Evolutionary conservation across 1,140 invertebrate genomes (phyloP).

Genomic region (Aphaenogaster ashmeadi): DNA sequence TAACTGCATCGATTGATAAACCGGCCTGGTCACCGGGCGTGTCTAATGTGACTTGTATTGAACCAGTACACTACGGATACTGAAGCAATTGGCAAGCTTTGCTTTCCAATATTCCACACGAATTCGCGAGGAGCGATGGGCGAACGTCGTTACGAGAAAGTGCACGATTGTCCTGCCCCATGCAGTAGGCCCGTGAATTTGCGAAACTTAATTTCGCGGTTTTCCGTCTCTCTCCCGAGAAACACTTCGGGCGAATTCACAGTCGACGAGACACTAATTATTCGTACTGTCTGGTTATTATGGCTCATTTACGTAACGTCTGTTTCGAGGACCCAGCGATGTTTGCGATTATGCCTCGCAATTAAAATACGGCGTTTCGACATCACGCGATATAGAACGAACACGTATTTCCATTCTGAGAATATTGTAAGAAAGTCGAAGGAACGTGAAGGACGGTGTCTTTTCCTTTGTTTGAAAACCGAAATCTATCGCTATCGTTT

Average conservation of each 20-base stretch:
- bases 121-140: conserved; percentile 21
- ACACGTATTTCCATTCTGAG: background rate
- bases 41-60: conserved; percentile 28
- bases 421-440: background rate
- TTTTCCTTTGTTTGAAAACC: background rate
- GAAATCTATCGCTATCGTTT: background rate
- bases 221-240: conserved; percentile 11
- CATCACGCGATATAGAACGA: background rate
- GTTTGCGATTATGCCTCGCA: background rate
- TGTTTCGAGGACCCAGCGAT: background rate
- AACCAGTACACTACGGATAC: too few relatives aligned
- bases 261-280: conserved; percentile 39
- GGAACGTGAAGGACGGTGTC: too few relatives aligned
- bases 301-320: conserved; percentile 11
- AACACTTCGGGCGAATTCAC: background rate
- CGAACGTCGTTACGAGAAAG: conserved; percentile 50
- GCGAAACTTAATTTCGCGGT: conserved; percentile 32
- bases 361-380: conserved; percentile 29
- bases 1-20: conserved; percentile 45
- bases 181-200: conserved; percentile 30
- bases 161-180: background rate
- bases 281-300: conserved; percentile 18
- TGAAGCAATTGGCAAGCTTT: background rate
- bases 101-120: conserved; percentile 54
- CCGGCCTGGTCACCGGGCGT: background rate